These are phyloP conservation scores for Lasioglossum lativentre DNA, from an alignment of 2,888 invertebrate species.

Conservation along the genomic window DNA sequence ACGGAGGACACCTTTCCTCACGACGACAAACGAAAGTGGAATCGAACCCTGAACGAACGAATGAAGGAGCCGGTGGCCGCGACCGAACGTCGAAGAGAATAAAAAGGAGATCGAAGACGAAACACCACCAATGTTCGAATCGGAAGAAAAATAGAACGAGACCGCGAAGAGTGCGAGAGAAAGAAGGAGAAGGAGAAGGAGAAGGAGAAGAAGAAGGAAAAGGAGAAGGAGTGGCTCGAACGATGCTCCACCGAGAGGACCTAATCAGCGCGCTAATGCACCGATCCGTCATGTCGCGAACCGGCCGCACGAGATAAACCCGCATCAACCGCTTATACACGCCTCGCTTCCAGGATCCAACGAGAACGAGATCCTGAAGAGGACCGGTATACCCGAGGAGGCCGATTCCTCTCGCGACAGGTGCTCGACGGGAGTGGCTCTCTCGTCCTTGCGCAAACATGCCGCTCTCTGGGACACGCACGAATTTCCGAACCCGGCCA, in stretches of 20 bases:
- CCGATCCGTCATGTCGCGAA: constrained; percentile 80
- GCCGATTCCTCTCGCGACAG: constrained; percentile 71
- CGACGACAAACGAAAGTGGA: constrained; percentile 40
- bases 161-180: neutral
- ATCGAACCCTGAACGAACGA: constrained; percentile 6
- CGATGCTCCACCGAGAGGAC: constrained; percentile 48
- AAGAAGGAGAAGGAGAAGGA: neutral
- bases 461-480: neutral
- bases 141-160: constrained; percentile 19
- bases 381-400: constrained; percentile 55
- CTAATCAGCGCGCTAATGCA: constrained; percentile 82
- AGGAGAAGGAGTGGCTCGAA: neutral
- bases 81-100: neutral
- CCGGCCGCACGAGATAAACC: constrained; percentile 70
- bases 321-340: constrained; percentile 48
- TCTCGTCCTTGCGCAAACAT: constrained; percentile 48
- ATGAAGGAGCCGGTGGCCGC: neutral
- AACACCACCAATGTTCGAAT: constrained; percentile 25
- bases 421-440: constrained; percentile 69
- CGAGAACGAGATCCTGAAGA: constrained; percentile 38
- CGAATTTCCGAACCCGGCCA: neutral
- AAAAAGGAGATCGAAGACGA: no score
- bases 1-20: constrained; percentile 28
- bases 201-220: neutral
- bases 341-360: constrained; percentile 50